Evolutionary conservation across 2,113 vertebrate species (phyloP).

Genomic region (Haemorhous mexicanus): DNA sequence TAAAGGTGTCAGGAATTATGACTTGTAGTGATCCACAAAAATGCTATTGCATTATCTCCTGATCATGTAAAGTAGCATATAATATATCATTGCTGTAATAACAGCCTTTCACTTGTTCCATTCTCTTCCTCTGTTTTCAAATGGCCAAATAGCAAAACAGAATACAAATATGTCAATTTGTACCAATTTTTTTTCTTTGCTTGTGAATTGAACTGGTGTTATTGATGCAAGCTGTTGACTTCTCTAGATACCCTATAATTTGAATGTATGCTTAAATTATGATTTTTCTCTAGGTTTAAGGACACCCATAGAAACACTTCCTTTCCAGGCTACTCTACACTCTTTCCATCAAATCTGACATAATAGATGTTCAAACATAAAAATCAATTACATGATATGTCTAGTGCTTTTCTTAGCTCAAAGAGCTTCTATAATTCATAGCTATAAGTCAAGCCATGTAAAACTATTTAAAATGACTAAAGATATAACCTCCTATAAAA

Average conservation of each 20-base stretch:
- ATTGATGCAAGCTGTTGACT: background rate
- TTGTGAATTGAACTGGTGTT: background rate
- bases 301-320: background rate
- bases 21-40: constrained; percentile 4
- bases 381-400: constrained; percentile 10
- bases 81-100: constrained; percentile 1
- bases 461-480: constrained; percentile 3
- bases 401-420: constrained; percentile 10
- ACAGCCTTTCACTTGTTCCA: background rate
- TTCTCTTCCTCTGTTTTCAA: background rate
- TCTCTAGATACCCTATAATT: background rate
- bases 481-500: constrained; percentile 4
- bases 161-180: background rate
- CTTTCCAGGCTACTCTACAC: background rate
- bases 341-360: constrained; percentile 50
- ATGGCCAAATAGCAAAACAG: background rate
- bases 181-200: background rate
- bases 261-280: background rate
- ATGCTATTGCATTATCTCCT: constrained; percentile 6
- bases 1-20: background rate
- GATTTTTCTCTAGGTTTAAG: constrained; percentile 7
- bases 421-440: background rate
- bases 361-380: constrained; percentile 45
- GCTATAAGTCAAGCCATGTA: constrained; percentile 20
- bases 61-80: background rate